Base-by-base conservation (phyloP, 2,113 vertebrate genomes). In the Herpetotheres cachinnans region DNA sequence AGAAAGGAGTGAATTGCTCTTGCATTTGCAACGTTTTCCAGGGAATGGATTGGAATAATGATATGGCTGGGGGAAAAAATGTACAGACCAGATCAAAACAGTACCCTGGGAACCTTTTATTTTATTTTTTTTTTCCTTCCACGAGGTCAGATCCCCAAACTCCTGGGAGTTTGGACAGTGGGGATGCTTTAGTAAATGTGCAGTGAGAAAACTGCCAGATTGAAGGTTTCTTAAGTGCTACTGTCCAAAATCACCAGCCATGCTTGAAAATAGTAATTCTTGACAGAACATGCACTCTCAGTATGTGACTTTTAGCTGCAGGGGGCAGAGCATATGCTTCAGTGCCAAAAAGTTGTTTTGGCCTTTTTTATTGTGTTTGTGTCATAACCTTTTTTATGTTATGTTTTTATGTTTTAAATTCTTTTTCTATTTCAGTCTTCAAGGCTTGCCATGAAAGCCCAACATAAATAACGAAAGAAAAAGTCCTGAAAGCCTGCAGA, bases 181-280 rank as follows among this genome's bases (percentile, higher is more conserved):
- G 94, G 93, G 94, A 79, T 96, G 83, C 87, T 97, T 97, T 90
- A 95, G 70, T 97, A 97, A 98, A 96, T 97, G 74, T 92, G 84
- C 74, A 30, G 81, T 94, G 94, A 96, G 91, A 95, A 97, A 97
- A 93, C 69, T 95, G 67, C 89, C 97, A 97, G 95, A 98, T 97
- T 98, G 97, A 98, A 95, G 96, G 97, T 97, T 98, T 97, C 95
- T 92, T 97, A 97, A 97, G 72, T 96, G 82, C 96, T 96, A 85
- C 96, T 98, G 94, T 98, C 97, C 97, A 95, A 94, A 98, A 98
- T 97, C 95, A 98, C 95, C 93, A 97, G 93, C 93, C 96, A 78
- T 79, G 79, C 95, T 97, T 96, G 96, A 97, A 98, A 96, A 73
- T 67, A 97, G 96, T 97, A 93, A 96, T 98, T 98, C 95, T 94